Evolutionary conservation across 1,140 invertebrate genomes (phyloP).

Genomic region (Phocides pigmalion): DNA sequence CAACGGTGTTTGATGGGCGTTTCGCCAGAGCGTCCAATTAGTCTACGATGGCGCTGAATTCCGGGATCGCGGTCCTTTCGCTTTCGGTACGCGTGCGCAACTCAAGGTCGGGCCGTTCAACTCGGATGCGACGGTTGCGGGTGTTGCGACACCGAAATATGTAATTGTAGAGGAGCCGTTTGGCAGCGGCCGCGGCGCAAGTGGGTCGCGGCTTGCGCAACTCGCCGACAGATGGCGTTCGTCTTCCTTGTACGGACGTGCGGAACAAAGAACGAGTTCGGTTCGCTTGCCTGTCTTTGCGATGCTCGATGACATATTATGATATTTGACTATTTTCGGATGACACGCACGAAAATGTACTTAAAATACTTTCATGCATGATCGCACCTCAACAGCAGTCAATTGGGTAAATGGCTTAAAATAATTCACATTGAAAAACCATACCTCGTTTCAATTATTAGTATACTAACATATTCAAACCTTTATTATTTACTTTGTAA

Average conservation of each 20-base stretch:
- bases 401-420: background rate
- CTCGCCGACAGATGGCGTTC: slow-evolving; percentile 71
- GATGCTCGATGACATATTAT: slow-evolving; percentile 1
- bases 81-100: slow-evolving; percentile 77
- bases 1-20: slow-evolving; percentile 32
- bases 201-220: slow-evolving; percentile 78
- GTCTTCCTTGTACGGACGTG: slow-evolving; percentile 68
- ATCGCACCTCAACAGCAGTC: too few species aligned
- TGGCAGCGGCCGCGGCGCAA: slow-evolving; percentile 76
- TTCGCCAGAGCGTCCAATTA: slow-evolving; percentile 21
- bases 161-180: slow-evolving; percentile 79
- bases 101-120: slow-evolving; percentile 80
- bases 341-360: too few species aligned
- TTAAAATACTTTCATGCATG: too few species aligned
- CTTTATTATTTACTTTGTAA: background rate
- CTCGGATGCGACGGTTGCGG: slow-evolving; percentile 77
- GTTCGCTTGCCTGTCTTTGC: background rate
- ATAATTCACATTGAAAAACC: background rate
- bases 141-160: slow-evolving; percentile 79
- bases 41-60: slow-evolving; percentile 44
- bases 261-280: slow-evolving; percentile 28
- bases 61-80: slow-evolving; percentile 71
- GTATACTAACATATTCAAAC: too few species aligned
- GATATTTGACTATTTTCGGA: background rate
- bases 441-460: too few species aligned